These are phyloP conservation scores for Ptychadena robeensis DNA, from an alignment of 2,797 vertebrate species.

Conservation along the genomic window DNA sequence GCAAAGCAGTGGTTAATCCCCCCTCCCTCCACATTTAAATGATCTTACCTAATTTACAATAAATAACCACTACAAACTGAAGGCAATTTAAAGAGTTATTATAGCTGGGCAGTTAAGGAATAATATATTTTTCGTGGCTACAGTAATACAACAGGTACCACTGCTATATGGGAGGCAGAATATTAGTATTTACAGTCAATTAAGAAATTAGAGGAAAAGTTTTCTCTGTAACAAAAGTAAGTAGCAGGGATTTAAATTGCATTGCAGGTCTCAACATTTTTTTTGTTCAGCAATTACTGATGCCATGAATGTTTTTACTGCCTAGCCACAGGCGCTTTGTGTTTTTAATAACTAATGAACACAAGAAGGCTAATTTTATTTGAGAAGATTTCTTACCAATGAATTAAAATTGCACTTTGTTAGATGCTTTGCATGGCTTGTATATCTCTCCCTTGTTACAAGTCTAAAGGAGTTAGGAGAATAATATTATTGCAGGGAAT, in stretches of 20 bases:
- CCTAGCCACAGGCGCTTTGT: slow-evolving; percentile 40
- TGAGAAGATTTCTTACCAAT: slow-evolving; percentile 56
- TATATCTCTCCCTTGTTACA: slow-evolving; percentile 10
- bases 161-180: neutral
- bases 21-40: slow-evolving; percentile 65
- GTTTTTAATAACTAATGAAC: slow-evolving; percentile 61
- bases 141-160: slow-evolving; percentile 32
- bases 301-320: slow-evolving; percentile 54
- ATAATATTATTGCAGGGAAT: slow-evolving; percentile 26
- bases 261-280: slow-evolving; percentile 26
- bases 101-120: slow-evolving; percentile 51
- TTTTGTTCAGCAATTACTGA: slow-evolving; percentile 53
- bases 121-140: slow-evolving; percentile 28
- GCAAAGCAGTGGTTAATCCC: slow-evolving; percentile 80
- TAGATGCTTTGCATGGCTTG: slow-evolving; percentile 30
- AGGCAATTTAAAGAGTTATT: slow-evolving; percentile 62
- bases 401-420: slow-evolving; percentile 46
- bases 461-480: slow-evolving; percentile 3
- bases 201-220: slow-evolving; percentile 13
- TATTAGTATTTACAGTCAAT: neutral
- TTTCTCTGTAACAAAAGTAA: slow-evolving; percentile 7
- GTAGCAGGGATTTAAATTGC: neutral
- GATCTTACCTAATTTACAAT: slow-evolving; percentile 70
- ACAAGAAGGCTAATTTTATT: slow-evolving; percentile 58
- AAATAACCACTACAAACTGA: slow-evolving; percentile 70